Evolutionary conservation across 2,113 vertebrate species (phyloP).

Genomic region (Haplochromis burtoni): DNA sequence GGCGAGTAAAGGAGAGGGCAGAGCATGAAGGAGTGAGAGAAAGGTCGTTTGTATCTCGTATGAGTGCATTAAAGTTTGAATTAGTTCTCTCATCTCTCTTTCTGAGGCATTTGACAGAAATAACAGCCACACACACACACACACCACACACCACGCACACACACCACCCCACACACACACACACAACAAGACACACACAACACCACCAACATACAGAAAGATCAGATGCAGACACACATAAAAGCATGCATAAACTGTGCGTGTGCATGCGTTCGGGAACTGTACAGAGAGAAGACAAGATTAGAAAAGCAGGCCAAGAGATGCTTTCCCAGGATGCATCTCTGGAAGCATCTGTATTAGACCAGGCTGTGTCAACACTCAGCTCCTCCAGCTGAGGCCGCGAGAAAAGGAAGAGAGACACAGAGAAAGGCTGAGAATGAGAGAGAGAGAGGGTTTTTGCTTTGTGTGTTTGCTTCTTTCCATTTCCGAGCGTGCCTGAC

Average conservation of each 20-base stretch:
- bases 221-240: background rate
- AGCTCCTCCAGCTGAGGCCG: conserved; percentile 38
- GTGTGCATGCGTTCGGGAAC: background rate
- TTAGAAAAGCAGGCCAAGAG: conserved; percentile 57
- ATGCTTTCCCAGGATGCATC: conserved; percentile 57
- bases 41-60: conserved; percentile 2
- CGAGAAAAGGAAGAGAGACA: background rate
- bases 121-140: background rate
- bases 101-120: background rate
- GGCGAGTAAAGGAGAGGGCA: conserved; percentile 7
- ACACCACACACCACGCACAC: background rate
- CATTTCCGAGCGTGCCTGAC: background rate
- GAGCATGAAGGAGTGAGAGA: background rate
- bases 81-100: conserved; percentile 16
- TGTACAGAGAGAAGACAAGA: conserved; percentile 17
- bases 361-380: conserved; percentile 48
- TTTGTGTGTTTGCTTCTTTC: background rate
- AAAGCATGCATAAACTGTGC: background rate
- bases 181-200: no score
- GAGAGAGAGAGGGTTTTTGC: background rate
- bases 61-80: conserved; percentile 41
- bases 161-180: background rate
- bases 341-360: conserved; percentile 51
- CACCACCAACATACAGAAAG: background rate
- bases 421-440: background rate